phyloP scores from a whole-genome alignment of 2,797 vertebrate species.

The Poeciliopsis paucimaculata region DNA sequence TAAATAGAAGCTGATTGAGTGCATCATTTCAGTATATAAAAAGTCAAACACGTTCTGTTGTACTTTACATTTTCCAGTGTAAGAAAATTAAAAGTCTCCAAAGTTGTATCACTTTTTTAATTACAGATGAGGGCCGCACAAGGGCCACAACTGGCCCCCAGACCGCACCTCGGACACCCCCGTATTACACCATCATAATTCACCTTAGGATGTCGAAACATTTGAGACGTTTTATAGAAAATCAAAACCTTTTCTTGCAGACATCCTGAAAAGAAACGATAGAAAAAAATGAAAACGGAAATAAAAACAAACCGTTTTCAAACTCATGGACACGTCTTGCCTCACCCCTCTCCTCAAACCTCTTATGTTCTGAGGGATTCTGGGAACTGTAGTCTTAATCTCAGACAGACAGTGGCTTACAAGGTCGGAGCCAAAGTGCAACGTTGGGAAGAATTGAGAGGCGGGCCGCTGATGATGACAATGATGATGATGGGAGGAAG shows the following conservation, averaged over 20 bases:
- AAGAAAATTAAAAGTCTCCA: too few relatives aligned
- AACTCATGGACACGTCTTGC: slow-evolving; percentile 53
- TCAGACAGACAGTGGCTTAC: slow-evolving; percentile 95
- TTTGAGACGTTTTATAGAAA: neutral
- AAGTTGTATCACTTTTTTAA: too few relatives aligned
- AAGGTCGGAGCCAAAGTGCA: slow-evolving; percentile 90
- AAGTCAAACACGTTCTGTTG: too few relatives aligned
- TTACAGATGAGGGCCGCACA: too few relatives aligned
- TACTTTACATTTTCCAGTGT: too few relatives aligned
- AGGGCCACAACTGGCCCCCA: too few relatives aligned
- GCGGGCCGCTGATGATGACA: slow-evolving; percentile 77
- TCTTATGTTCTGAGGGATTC: slow-evolving; percentile 91
- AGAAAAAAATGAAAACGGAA: neutral
- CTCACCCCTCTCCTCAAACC: slow-evolving; percentile 97
- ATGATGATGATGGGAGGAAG: slow-evolving; percentile 60
- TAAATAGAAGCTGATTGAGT: too few relatives aligned
- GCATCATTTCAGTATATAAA: too few relatives aligned
- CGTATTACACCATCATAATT: neutral
- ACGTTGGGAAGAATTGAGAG: slow-evolving; percentile 84
- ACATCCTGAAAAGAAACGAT: slow-evolving; percentile 32
- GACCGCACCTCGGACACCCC: neutral
- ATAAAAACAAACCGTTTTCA: slow-evolving; percentile 23
- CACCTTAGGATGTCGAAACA: neutral
- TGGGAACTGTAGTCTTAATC: slow-evolving; percentile 93
- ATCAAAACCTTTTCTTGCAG: slow-evolving; percentile 33